Evolutionary conservation across 2,797 vertebrate species (phyloP), one percentile per base, ranked within the genome.

Genomic region (Cetoscarus ocellatus): DNA sequence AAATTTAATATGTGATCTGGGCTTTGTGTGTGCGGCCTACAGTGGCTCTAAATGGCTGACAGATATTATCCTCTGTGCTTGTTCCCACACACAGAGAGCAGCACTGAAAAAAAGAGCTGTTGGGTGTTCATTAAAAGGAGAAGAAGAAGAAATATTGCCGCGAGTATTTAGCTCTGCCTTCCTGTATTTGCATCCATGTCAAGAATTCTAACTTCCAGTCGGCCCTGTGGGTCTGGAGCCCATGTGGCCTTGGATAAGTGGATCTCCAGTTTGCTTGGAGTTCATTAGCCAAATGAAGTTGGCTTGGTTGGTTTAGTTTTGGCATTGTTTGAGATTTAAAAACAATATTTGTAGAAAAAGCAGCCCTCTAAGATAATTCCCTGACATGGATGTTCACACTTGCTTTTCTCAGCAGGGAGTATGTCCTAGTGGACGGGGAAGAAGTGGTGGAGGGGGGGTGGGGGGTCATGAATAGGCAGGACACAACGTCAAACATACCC

Each of bases 131-230:
- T 79, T 74, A 78, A 67, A 52, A 54, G 27, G 27, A 27, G 47
- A 59, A 48, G 15, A 18, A 39, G 57, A 65, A 45, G 48, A 50
- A 27, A 57, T 19, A 43, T 8, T 39, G 52, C 55, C 40, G 15
- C 48, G 19, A 54, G 12, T 63, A 76, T 87, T 87, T 76, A 87
- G 75, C 75, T 35, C 75, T 78, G 75, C 67, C 70, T 65, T 74
- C 66, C 77, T 5, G 42, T 19, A 82, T 89, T 86, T 86, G 69
- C 73, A 60, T 66, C 55, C 10, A 19, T 2, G 56, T 84, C 71
- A 77, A 59, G 84, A 69, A 86, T 17, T 47, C 59, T 81, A 75
- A 47, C 63, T 74, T 69, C 49, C 68, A 80, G 66, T 88, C 81
- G 72, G 51, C 67, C 83, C 70, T 7, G 54, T 15, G 50, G 76